Evolutionary conservation across 1,140 invertebrate species (phyloP), one percentile per base, ranked within the genome.

Genomic region (Saccostrea echinata): DNA sequence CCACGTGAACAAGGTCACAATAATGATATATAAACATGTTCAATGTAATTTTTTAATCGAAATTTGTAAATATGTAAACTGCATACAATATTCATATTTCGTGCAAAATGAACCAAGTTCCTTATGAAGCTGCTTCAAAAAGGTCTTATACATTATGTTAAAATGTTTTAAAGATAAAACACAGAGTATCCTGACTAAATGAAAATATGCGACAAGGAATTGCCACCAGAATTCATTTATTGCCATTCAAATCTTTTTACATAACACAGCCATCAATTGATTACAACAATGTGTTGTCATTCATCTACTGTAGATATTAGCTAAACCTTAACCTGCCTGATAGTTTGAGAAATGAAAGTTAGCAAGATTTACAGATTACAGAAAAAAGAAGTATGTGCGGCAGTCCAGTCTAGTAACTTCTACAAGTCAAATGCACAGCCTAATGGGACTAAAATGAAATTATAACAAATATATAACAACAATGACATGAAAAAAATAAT

Each of bases 191-290:
- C 13, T 57, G 11, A 16, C 0, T 16, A 57, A 57, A 11, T 57
- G 55, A 57, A 57, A 16, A 57, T 57, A n/a, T 6, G 55, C 12
- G 12, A 76, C 68, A 76, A 33, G 1, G 13, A 61, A 35, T 3
- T 33, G 68, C 68, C 68, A 76, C 68, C 68, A 76, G 30, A 76
- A 76, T 16, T 76, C 68, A 76, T 76, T 76, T 76, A 76, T 76
- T 30, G 68, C 68, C 68, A 76, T 76, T 76, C 68, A 76, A 76
- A 76, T 76, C 68, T 18, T 76, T 76, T 30, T 76, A 76, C 68
- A 76, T 76, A 33, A 76, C 68, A 76, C 68, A 76, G 68, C 68
- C 68, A 76, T 76, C 68, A 30, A 76, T 43, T 76, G 68, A 76
- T 30, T 35, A 76, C 68, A 76, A 76, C 68, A 76, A 30, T 76